Percentiles rank a stretch among this genome's conserved stretches.
Conservation (phyloP, 1,140 invertebrate species). For the Heliconius hewitsoni region DNA sequence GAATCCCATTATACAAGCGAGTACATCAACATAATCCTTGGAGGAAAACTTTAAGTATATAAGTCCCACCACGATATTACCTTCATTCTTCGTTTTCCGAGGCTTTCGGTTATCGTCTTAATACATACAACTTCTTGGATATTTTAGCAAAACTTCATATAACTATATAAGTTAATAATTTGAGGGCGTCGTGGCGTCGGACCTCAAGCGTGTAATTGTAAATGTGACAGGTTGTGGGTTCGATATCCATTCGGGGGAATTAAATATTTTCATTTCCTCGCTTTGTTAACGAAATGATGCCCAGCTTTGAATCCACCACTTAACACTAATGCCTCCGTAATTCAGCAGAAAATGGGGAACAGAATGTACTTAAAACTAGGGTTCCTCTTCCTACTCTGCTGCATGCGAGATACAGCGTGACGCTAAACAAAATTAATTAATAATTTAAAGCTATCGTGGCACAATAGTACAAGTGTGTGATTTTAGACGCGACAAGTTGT, state of each 20-base stretch:
- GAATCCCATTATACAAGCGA: conserved; percentile 23
- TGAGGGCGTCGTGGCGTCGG: neutral
- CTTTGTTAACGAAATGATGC: neutral
- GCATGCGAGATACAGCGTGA: too few relatives aligned
- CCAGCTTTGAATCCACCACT: neutral
- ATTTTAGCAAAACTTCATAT: neutral
- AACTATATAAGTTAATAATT: neutral
- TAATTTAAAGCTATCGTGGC: too few relatives aligned
- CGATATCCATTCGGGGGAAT: neutral
- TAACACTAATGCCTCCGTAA: neutral
- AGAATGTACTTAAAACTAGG: too few relatives aligned
- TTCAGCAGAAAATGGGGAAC: too few relatives aligned
- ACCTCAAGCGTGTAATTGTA: too few relatives aligned
- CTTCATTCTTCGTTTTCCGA: conserved; percentile 20
- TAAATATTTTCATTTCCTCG: neutral
- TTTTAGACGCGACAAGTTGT: too few relatives aligned
- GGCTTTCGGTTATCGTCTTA: conserved; percentile 1
- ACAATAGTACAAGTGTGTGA: too few relatives aligned
- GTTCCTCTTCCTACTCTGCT: too few relatives aligned
- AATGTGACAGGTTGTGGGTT: neutral
- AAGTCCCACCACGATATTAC: conserved; percentile 24
- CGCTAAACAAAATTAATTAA: too few relatives aligned
- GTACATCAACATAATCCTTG: conserved; percentile 32
- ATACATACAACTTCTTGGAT: conserved; percentile 20
- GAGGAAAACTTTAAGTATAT: conserved; percentile 32